Percentiles rank a stretch among this genome's conserved stretches.
Conservation (phyloP, 2,888 invertebrate species). For the Hyppa rectilinea region DNA sequence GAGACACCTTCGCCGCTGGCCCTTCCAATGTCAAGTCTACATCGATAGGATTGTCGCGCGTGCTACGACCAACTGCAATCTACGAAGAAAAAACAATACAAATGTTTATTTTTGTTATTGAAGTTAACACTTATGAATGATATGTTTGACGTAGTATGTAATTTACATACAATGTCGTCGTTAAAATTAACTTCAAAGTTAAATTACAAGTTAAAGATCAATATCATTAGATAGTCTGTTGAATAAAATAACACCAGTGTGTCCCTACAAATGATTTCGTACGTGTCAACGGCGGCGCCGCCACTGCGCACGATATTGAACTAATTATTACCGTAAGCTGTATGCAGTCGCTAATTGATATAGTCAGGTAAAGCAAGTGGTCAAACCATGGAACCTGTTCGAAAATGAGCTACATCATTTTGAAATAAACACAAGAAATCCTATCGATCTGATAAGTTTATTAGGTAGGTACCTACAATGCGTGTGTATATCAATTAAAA, state of each 20-base stretch:
- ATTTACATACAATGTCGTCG: conserved; percentile 45
- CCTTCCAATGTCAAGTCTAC: conserved; percentile 98
- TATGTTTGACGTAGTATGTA: conserved; percentile 38
- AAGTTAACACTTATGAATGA: conserved; percentile 24
- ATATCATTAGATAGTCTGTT: conserved; percentile 19
- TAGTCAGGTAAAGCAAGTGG: conserved; percentile 74
- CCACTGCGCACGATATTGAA: conserved; percentile 50
- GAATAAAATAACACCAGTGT: conserved; percentile 28
- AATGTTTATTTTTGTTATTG: conserved; percentile 1
- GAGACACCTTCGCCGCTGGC: conserved; percentile 97
- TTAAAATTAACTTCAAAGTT: conserved; percentile 15
- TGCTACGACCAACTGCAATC: conserved; percentile 97
- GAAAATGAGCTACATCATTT: conserved; percentile 7
- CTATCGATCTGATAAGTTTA: conserved; percentile 7
- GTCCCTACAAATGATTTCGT: conserved; percentile 26
- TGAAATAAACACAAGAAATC: conserved; percentile 11
- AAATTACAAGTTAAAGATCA: conserved; percentile 33
- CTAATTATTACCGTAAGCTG: conserved; percentile 66
- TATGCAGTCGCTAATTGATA: conserved; percentile 77
- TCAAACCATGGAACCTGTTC: conserved; percentile 50
- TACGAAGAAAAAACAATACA: conserved; percentile 71
- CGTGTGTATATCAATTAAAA: conserved; percentile 51
- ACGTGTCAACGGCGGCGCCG: conserved; percentile 21
- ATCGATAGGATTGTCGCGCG: conserved; percentile 97
- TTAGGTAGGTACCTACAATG: conserved; percentile 20